Evolutionary conservation across 2,797 vertebrate genomes (phyloP), one percentile per base, ranked within the genome.

Genomic region (Siniperca obscura): DNA sequence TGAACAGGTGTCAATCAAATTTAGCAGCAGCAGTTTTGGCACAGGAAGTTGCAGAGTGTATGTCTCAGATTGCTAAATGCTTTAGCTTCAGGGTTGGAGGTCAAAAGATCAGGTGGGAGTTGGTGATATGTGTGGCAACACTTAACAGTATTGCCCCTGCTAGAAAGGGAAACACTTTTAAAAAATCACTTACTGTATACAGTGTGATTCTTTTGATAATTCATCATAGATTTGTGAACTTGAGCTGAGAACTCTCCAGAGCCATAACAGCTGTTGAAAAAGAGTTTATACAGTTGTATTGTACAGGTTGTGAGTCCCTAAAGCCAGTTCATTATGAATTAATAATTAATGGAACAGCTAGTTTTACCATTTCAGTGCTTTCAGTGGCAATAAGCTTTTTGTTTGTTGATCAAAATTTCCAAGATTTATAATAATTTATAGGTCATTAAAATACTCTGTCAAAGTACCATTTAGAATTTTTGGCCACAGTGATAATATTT

Each of bases 1-100:
- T 80, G 9, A 87, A 72, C 50, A 52, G 53, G 50, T 89, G 81
- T 78, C 59, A 69, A 6, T 87, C 57, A 87, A 34, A 85, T 80
- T 68, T 68, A 66, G 80, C 57, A 78, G 50, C 46, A 59, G 77
- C 36, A 21, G n/a, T 77, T 61, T 44, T 11, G 8, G 34, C 27
- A 75, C 52, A 64, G 50, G 7, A 76, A 12, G 42, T 42, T 44
- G 21, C 44, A 76, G 25, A 27, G 2, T 62, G 5, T 57, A 19
- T 16, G 30, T 74, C 46, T 66, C 40, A 61, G 57, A 52, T 59
- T 44, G 27, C 17, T 57, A 40, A n/a, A 64, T 65, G 36, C 16
- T 57, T 65, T 53, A 27, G 8, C 14, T 34, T 70, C 19, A 1
- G 22, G 19, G 50, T 59, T 50, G 38, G 22, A 42, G 46, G 70